Evolutionary conservation across 2,797 vertebrate species (phyloP), one percentile per base, ranked within the genome.

Genomic region (Poeciliopsis presidionis): DNA sequence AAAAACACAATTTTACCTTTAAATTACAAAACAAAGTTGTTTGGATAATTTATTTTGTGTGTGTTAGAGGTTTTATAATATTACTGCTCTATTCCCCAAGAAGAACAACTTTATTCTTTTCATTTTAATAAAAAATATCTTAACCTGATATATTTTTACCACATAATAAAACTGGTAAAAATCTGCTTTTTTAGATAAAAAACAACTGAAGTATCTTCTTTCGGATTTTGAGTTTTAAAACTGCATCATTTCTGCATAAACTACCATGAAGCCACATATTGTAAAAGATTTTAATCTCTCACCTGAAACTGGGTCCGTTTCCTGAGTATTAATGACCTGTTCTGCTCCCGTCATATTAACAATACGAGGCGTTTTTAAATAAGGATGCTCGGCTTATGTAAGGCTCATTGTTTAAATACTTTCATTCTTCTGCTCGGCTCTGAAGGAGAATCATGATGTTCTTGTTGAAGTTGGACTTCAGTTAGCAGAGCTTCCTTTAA

Each of bases 371-470:
- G n/a, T n/a, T 16, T 45, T 71, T 28, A 71, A 46, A 71, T 71
- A 8, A 70, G 67, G 67, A 71, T 8, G 67, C 43, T 71, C 1
- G 67, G 41, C 67, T 71, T 71, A 71, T 71, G 67, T 46, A 46
- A 71, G 39, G 25, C 67, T 71, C 41, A 71, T 71, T 71, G 67
- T 71, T 71, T 71, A 28, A 28, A 28, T 28, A 5, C 4, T 25
- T 69, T 69, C 22, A 16, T 69, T 7, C 25, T 45, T 7, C 67
- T 45, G 41, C 41, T 4, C 18, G 39, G 65, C 25, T 43, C 39
- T 30, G 25, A 28, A 71, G 67, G 43, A 14, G 39, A 69, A 69
- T 12, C 33, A 13, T 11, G 14, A 16, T 25, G 36, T 45, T 70
- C 39, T 70, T n/a, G 41, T 43, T 43, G 41, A 43, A 43, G 41